A percentile compares a stretch with the other conserved stretches of the same genome.
Conservation (phyloP, 2,888 invertebrate genomes). For the Troglohyphantes excavatus region DNA sequence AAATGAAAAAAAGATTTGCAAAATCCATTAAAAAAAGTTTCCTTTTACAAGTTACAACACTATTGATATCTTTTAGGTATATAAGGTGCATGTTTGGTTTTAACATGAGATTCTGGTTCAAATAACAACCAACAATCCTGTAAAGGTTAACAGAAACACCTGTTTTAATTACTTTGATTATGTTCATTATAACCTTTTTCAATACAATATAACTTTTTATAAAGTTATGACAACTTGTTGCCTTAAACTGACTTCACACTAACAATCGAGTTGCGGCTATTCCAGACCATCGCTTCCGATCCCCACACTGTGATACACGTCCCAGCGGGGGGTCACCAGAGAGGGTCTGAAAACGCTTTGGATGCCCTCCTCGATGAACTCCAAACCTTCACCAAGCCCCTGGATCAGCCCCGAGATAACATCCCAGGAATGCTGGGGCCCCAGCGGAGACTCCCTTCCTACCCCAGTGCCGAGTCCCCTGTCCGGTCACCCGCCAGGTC, state of each 20-base stretch:
- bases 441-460: constrained; percentile 87
- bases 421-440: constrained; percentile 72
- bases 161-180: not conserved
- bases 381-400: constrained; percentile 92
- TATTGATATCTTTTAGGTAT: too few relatives aligned
- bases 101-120: too few relatives aligned
- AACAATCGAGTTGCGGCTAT: not conserved
- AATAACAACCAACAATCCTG: too few relatives aligned
- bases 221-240: too few relatives aligned
- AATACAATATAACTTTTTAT: too few relatives aligned
- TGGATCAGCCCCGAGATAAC: constrained; percentile 75
- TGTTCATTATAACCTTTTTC: not conserved
- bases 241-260: too few relatives aligned
- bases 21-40: too few relatives aligned
- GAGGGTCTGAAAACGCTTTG: constrained; percentile 93
- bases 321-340: constrained; percentile 78
- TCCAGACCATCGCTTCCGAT: constrained; percentile 78
- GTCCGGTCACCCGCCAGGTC: constrained; percentile 79
- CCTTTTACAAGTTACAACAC: too few relatives aligned
- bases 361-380: constrained; percentile 97
- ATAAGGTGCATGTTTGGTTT: too few relatives aligned
- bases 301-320: constrained; percentile 80
- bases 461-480: constrained; percentile 89
- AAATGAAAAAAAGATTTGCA: too few relatives aligned
- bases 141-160: too few relatives aligned